Base-by-base conservation (phyloP, 2,113 vertebrate species). In the Patagioenas fasciata region DNA sequence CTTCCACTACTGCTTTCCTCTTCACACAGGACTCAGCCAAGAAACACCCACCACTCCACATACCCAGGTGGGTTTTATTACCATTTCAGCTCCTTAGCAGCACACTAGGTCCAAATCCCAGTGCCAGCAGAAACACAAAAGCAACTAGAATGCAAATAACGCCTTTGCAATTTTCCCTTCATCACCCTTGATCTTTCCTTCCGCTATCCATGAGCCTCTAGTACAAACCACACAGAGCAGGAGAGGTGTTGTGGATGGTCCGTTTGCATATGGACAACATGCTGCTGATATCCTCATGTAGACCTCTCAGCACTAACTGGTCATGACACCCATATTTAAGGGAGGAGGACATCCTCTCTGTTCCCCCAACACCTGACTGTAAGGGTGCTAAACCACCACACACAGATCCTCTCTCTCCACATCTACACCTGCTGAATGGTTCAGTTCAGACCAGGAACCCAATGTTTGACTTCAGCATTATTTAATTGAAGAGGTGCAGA, bases 371-470 rank as follows among this genome's bases (percentile, higher is more conserved):
- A 40, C 6, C 36, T 25, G 26, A 9, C 91, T 93, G 23, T 1
- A 3, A 74, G 67, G 84, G 70, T 81, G 60, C 56, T 85, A 65
- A 47, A 28, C 56, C 44, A 21, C 65, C 91, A 48, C 87, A 86
- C 92, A 91, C 82, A 93, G 57, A 90, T 81, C 88, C 80, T 67
- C 50, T 82, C 66, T 91, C 53, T 89, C n/a, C 95, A 65, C 11
- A 80, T 81, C 94, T 82, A 62, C 79, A 95, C 64, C 67, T 47
- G 23, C 80, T 84, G 42, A 91, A 94, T 34, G 32, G 80, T 56
- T 69, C 32, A 8, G 81, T 72, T 94, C 53, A 95, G 91, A 79
- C 21, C 62, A 61, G 74, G 72, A 96, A 61, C 50, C 28, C 29
- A 25, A 20, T 19, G 54, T 61, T 72, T 81, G 65, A 70, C 69